phyloP scores from a whole-genome alignment of 2,797 vertebrate species.

The Distichodus sexfasciatus region DNA sequence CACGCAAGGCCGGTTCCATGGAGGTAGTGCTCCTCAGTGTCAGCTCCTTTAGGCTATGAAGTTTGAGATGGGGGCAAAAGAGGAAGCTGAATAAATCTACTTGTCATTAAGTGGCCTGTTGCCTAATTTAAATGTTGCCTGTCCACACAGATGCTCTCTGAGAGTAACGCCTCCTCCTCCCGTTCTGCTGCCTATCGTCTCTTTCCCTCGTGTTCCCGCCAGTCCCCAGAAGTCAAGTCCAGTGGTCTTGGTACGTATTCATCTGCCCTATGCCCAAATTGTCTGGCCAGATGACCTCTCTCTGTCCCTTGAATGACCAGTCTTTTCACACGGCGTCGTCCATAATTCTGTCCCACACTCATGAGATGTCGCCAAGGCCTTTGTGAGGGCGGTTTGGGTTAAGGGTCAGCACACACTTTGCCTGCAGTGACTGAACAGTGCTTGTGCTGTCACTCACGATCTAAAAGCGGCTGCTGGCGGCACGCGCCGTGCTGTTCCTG shows the following conservation, averaged over 20 bases:
- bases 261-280: slow-evolving; percentile 39
- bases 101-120: not conserved
- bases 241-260: slow-evolving; percentile 84
- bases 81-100: too few species aligned
- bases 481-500: slow-evolving; percentile 29
- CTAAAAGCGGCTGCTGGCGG: slow-evolving; percentile 45
- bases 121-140: slow-evolving; percentile 27
- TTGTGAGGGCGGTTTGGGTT: slow-evolving; percentile 56
- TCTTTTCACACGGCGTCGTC: slow-evolving; percentile 20
- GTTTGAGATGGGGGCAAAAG: not conserved
- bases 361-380: slow-evolving; percentile 40
- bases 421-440: not conserved
- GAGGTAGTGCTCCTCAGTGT: slow-evolving; percentile 75
- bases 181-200: slow-evolving; percentile 82
- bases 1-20: slow-evolving; percentile 91
- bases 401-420: slow-evolving; percentile 45
- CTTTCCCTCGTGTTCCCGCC: slow-evolving; percentile 86
- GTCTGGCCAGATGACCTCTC: not conserved
- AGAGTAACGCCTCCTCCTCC: slow-evolving; percentile 71
- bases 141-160: slow-evolving; percentile 85
- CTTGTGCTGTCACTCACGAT: slow-evolving; percentile 28
- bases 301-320: slow-evolving; percentile 4
- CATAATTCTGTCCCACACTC: slow-evolving; percentile 31
- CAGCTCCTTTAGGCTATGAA: not conserved
- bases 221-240: slow-evolving; percentile 86